These are phyloP conservation scores for Hylia prasina DNA, from an alignment of 2,113 vertebrate genomes.

Conservation along the genomic window DNA sequence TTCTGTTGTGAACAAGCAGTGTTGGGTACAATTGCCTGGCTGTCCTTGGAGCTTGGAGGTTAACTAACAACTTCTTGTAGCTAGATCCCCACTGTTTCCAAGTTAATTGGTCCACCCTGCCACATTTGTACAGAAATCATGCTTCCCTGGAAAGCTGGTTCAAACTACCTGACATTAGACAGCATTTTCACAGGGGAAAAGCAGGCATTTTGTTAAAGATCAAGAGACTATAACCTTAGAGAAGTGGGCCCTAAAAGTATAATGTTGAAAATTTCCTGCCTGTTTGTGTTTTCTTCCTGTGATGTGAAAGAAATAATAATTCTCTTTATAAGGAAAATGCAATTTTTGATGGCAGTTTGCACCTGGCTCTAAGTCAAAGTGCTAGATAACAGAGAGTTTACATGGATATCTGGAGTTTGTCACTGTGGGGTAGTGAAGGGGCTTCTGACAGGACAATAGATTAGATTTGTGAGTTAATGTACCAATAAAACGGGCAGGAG, in stretches of 20 bases:
- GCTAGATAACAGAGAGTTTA: background rate
- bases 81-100: background rate
- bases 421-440: background rate
- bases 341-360: background rate
- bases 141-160: background rate
- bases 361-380: background rate
- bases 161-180: background rate
- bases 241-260: background rate
- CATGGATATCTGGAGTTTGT: background rate
- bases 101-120: conserved; percentile 1
- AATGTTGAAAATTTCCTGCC: background rate
- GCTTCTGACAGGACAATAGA: background rate
- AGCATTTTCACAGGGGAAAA: background rate
- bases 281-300: background rate
- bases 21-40: background rate
- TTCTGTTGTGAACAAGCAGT: background rate
- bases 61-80: background rate
- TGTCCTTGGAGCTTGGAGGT: background rate
- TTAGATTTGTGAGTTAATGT: background rate
- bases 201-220: background rate
- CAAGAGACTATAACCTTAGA: background rate
- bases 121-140: background rate
- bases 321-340: background rate
- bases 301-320: background rate
- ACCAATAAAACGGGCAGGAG: background rate